Evolutionary conservation across 2,113 vertebrate species (phyloP).

Genomic region (Zosterops borbonicus): DNA sequence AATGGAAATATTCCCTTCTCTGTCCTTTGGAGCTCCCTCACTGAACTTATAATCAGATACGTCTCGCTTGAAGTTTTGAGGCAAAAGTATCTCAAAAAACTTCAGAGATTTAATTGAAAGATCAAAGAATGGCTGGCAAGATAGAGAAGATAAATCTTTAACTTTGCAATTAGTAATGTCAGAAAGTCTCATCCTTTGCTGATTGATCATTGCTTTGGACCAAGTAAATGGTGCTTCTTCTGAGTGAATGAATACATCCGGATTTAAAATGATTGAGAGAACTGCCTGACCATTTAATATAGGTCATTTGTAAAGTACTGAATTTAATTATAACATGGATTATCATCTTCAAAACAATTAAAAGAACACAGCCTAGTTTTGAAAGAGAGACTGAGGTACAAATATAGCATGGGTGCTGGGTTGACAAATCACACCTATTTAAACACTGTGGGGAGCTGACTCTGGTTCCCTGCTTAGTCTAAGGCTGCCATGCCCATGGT

Average conservation of each 20-base stretch:
- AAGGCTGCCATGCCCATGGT: not conserved
- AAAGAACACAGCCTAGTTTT: not conserved
- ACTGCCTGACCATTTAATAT: not conserved
- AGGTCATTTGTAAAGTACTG: not conserved
- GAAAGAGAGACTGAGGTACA: not conserved
- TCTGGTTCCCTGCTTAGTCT: not conserved
- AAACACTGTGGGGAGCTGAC: not conserved
- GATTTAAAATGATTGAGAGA: not conserved
- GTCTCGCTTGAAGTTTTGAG: not conserved
- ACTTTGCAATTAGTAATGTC: not conserved
- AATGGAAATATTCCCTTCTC: not conserved
- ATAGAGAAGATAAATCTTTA: not conserved
- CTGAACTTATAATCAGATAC: not conserved
- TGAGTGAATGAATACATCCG: not conserved
- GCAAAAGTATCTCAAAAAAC: not conserved
- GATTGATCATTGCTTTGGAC: not conserved
- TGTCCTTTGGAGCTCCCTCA: not conserved
- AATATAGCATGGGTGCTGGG: not conserved
- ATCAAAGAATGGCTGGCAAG: not conserved
- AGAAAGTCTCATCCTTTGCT: not conserved
- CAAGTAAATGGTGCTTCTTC: not conserved
- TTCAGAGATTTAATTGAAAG: not conserved
- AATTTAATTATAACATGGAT: not conserved
- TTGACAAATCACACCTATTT: not conserved
- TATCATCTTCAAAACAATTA: not conserved